Evolutionary conservation across 2,113 vertebrate species (phyloP).

Genomic region (Phylloscopus whistleri): DNA sequence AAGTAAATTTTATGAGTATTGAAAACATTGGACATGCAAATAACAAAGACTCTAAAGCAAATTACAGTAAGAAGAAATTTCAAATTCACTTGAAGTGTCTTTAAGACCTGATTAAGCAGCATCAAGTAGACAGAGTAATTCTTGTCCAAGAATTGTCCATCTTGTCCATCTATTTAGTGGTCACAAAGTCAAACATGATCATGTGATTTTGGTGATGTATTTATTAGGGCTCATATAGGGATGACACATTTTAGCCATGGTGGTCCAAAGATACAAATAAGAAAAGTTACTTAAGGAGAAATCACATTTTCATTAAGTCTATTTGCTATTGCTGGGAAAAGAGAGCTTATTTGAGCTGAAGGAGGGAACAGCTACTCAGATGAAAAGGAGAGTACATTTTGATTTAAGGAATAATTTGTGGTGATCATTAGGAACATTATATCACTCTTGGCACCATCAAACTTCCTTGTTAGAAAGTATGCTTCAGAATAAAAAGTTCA

Average conservation of each 20-base stretch:
- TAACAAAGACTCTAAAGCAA: background rate
- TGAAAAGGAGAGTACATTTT: background rate
- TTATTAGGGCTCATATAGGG: background rate
- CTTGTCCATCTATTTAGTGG: background rate
- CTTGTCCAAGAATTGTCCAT: background rate
- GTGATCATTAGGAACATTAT: background rate
- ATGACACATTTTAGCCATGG: background rate
- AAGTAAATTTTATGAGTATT: background rate
- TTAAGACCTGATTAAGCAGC: background rate
- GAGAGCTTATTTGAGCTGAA: background rate
- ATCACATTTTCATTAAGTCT: background rate
- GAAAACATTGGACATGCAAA: background rate
- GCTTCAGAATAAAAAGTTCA: background rate
- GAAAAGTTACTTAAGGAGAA: background rate
- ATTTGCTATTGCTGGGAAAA: background rate
- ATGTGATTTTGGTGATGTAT: background rate
- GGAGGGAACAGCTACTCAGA: background rate
- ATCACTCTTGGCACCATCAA: background rate
- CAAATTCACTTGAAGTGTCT: background rate
- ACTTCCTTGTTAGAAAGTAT: background rate
- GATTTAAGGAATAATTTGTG: background rate
- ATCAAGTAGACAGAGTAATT: background rate
- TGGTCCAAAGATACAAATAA: background rate
- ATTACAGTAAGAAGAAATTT: background rate
- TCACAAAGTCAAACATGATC: background rate